A percentile compares a stretch with the other conserved stretches of the same genome.
phyloP scores from a whole-genome alignment of 2,113 vertebrate genomes.

The Piprites chloris region DNA sequence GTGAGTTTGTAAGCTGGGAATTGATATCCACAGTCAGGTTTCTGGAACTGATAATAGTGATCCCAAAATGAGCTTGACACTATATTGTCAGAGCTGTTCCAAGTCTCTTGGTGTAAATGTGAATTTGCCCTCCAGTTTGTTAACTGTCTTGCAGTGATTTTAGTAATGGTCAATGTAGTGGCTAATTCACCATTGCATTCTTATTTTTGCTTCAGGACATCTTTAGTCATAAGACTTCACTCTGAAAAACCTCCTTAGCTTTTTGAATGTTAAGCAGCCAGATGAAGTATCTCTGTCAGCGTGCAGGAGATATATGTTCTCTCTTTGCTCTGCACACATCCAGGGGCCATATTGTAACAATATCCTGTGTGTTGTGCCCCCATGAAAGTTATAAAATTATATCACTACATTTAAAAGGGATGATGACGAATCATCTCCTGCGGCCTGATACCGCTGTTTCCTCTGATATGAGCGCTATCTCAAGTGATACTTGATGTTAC shows the following conservation, averaged over 20 bases:
- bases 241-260: not conserved
- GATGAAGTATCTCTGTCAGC: not conserved
- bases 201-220: conserved; percentile 24
- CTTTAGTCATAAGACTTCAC: not conserved
- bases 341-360: not conserved
- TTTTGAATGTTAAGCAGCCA: not conserved
- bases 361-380: not conserved
- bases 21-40: not conserved
- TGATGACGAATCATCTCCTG: not conserved
- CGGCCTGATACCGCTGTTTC: not conserved
- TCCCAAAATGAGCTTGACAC: not conserved
- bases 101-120: not conserved
- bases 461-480: not conserved
- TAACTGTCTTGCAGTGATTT: conserved; percentile 23
- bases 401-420: not conserved
- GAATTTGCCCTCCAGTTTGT: conserved; percentile 22
- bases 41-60: not conserved
- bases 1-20: not conserved
- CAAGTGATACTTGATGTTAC: not conserved
- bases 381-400: not conserved
- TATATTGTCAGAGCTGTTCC: not conserved
- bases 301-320: not conserved
- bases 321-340: not conserved
- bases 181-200: conserved; percentile 36
- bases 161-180: conserved; percentile 50